These are phyloP conservation scores for Notiomystis cincta DNA, from an alignment of 2,113 vertebrate genomes.

Conservation along the genomic window DNA sequence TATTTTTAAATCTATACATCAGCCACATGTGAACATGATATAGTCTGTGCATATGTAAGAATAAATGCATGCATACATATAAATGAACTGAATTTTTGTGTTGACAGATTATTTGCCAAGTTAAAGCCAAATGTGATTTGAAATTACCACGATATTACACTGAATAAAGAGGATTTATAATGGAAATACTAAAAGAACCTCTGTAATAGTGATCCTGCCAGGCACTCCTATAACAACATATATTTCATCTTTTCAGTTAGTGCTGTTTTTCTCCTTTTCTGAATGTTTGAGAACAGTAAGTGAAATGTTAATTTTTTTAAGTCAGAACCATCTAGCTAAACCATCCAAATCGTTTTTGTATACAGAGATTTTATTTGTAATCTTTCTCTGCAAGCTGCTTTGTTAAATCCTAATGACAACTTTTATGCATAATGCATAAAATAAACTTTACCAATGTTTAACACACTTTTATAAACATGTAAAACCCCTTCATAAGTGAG, in stretches of 20 bases:
- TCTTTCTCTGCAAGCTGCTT: slow-evolving; percentile 78
- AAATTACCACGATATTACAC: slow-evolving; percentile 46
- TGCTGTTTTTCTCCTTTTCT: slow-evolving; percentile 39
- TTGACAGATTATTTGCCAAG: slow-evolving; percentile 55
- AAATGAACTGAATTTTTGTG: slow-evolving; percentile 41
- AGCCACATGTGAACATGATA: neutral
- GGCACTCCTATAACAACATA: neutral
- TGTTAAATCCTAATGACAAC: slow-evolving; percentile 80
- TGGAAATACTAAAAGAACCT: slow-evolving; percentile 39
- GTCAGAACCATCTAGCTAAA: slow-evolving; percentile 74
- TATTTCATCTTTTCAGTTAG: slow-evolving; percentile 43
- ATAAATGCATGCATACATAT: slow-evolving; percentile 37
- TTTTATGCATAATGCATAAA: slow-evolving; percentile 81
- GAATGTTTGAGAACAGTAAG: slow-evolving; percentile 61
- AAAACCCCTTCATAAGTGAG: slow-evolving; percentile 67
- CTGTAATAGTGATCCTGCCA: slow-evolving; percentile 10
- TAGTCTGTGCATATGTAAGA: slow-evolving; percentile 6
- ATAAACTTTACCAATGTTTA: slow-evolving; percentile 78
- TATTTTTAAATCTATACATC: slow-evolving; percentile 48
- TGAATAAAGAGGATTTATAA: slow-evolving; percentile 57
- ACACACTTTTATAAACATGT: slow-evolving; percentile 73
- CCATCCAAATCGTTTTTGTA: slow-evolving; percentile 74
- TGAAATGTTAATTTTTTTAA: slow-evolving; percentile 70
- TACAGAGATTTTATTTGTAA: slow-evolving; percentile 79
- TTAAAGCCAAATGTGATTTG: slow-evolving; percentile 48